Evolutionary conservation across 2,113 vertebrate species (phyloP), one percentile per base, ranked within the genome.

Genomic region (Pterophyllum scalare): DNA sequence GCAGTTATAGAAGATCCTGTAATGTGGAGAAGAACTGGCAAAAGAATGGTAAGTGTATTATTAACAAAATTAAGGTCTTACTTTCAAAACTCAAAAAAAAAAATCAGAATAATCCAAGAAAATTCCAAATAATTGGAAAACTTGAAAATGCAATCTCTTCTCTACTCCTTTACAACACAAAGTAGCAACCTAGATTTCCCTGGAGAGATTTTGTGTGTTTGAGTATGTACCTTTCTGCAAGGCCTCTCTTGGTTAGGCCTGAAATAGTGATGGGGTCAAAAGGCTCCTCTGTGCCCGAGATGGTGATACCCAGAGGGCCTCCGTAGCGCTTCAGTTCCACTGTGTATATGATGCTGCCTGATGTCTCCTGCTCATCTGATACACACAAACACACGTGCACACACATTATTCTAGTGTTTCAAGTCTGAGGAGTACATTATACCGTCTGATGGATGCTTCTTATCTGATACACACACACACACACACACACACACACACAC

Each of bases 191-290:
- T 43, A 74, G 58, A 75, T 75, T 74, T 58, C n/a, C 35, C 11
- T 58, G 19, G 38, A 59, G 17, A 40, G 56, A 17, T 49, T 38
- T 74, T 43, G 56, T 56, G 61, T 22, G 72, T 11, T 24, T 35
- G 62, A 4, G 76, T 9, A 5, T 40, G 49, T 86, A 99, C 98
- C 98, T 97, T 93, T 99, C 98, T 10, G 98, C 98, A 88, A 99
- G 96, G 3, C 98, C 98, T 70, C 97, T 96, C 91, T 97, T 98
- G 87, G 98, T 99, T 72, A 99, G 95, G 43, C 97, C 98, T 0
- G 98, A 99, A 91, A 99, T 99, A 81, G 98, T 96, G 4, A 99
- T 99, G 74, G 98, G 98, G 92, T 99, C 98, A 0, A 99, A 99
- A 62, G 98, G 98, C 75, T 99, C 98, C 94, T 99, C 98, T 0